phyloP scores from a whole-genome alignment of 2,797 vertebrate species.

The Nannoperca australis region DNA sequence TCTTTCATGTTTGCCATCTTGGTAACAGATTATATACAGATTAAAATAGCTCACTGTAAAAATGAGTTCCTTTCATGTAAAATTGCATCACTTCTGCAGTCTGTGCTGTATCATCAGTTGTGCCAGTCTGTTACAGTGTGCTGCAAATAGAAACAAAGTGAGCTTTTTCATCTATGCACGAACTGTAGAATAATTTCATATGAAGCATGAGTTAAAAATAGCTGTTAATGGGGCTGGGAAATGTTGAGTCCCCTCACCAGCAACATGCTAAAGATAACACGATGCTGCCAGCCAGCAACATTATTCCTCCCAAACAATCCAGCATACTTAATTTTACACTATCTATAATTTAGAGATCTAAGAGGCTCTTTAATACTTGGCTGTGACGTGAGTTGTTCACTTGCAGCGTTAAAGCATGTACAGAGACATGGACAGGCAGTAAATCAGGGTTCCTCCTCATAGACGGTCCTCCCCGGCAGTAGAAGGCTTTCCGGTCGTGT shows the following conservation, averaged over 20 bases:
- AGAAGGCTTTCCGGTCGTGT: conserved; percentile 41
- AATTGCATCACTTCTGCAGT: conserved; percentile 40
- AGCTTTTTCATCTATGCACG: conserved; percentile 57
- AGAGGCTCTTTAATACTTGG: conserved; percentile 61
- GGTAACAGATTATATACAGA: conserved; percentile 32
- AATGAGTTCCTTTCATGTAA: conserved; percentile 21
- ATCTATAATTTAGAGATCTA: conserved; percentile 75
- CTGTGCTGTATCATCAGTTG: conserved; percentile 39
- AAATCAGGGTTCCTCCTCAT: conserved; percentile 56
- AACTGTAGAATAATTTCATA: conserved; percentile 67
- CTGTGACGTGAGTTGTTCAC: conserved; percentile 66
- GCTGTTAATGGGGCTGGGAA: conserved; percentile 59
- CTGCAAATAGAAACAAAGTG: conserved; percentile 66
- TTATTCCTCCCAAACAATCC: conserved; percentile 68
- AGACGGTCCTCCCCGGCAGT: conserved; percentile 35
- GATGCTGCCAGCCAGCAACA: conserved; percentile 49
- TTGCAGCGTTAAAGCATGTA: conserved; percentile 43
- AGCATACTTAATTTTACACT: conserved; percentile 58
- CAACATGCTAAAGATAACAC: conserved; percentile 72
- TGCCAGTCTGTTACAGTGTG: conserved; percentile 38
- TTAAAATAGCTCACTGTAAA: conserved; percentile 44
- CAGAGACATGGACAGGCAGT: conserved; percentile 40
- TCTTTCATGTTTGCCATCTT: conserved; percentile 38
- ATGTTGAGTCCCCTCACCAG: conserved; percentile 48
- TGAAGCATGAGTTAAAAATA: conserved; percentile 73